Base-by-base conservation (phyloP, 2,888 invertebrate genomes). In the Eupeodes latifasciatus region DNA sequence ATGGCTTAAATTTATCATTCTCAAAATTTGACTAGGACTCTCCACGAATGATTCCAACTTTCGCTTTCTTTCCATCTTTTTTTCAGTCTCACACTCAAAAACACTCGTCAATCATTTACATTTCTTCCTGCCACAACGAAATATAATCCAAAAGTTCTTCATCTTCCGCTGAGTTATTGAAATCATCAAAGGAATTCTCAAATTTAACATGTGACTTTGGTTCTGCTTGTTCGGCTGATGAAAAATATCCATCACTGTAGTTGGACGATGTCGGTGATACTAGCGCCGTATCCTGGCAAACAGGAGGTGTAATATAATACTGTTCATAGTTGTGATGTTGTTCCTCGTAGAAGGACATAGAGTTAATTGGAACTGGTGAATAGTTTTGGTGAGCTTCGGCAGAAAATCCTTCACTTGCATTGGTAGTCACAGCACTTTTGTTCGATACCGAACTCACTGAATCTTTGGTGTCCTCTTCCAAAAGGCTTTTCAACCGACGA, bases 101-200 rank as follows among this genome's bases (percentile, higher is more conserved):
- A 40, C 4, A 2, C 19, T 40, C 27, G 27, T 27, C 27, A 12
- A 11, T 27, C 88, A 59, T 34, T 14, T 88, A 92, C 53, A 92
- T 90, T 62, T 93, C 93, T 55, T 93, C 93, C 90, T 93, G 93
- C 93, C 93, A 93, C 76, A 92, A 85, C 5, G 93, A 92, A 74
- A 93, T 93, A 86, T 93, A 93, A 89, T 98, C 98, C 61, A 98
- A 95, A 19, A 98, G 95, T 92, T 98, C 98, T 92, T 98, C 98
- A 92, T 98, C 98, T 93, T 97, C 97, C 16, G 97, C 96, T 91
- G 96, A 96, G 1, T 92, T 91, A 90, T 91, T 91, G 92, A 97
- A 96, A 91, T 96, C 96, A 91, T 96, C 96, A 91, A 96, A 96
- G 87, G 94, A 77, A n/a, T 81, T 94, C 91, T 95, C 95, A 82